Conservation (phyloP, 1,140 invertebrate genomes). For the Kradibia gibbosae region DNA sequence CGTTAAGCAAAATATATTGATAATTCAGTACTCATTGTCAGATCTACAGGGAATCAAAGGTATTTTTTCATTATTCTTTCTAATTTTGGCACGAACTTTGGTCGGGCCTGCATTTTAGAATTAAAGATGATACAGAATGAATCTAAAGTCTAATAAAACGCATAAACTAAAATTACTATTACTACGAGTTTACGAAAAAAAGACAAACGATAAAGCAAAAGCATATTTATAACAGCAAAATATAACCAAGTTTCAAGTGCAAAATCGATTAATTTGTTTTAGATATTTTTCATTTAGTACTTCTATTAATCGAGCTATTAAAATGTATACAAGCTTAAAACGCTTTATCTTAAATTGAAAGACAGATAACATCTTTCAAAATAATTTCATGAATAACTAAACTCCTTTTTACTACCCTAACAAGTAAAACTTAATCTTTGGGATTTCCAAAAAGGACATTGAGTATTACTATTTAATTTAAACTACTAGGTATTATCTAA, state of each 20-base stretch:
- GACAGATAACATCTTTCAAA: background rate
- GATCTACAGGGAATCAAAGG: background rate
- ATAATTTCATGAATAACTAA: background rate
- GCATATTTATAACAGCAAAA: background rate
- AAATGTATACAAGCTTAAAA: background rate
- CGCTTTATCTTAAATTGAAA: background rate
- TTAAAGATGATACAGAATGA: background rate
- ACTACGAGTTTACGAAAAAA: background rate
- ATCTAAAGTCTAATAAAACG: background rate
- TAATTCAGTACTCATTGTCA: constrained; percentile 6
- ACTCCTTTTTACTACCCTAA: background rate
- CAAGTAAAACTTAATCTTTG: background rate
- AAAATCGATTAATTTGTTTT: background rate
- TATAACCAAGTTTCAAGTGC: background rate
- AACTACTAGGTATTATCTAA: constrained; percentile 26
- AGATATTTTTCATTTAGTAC: background rate
- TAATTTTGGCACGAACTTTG: background rate
- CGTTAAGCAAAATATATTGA: constrained; percentile 28
- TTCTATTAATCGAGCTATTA: background rate
- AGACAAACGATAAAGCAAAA: background rate
- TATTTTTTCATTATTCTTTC: background rate
- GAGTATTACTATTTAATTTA: constrained; percentile 8
- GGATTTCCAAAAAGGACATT: background rate
- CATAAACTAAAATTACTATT: too few species aligned
- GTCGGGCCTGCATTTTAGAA: background rate